Conservation (phyloP, 2,113 vertebrate species). For the Tetrax tetrax region DNA sequence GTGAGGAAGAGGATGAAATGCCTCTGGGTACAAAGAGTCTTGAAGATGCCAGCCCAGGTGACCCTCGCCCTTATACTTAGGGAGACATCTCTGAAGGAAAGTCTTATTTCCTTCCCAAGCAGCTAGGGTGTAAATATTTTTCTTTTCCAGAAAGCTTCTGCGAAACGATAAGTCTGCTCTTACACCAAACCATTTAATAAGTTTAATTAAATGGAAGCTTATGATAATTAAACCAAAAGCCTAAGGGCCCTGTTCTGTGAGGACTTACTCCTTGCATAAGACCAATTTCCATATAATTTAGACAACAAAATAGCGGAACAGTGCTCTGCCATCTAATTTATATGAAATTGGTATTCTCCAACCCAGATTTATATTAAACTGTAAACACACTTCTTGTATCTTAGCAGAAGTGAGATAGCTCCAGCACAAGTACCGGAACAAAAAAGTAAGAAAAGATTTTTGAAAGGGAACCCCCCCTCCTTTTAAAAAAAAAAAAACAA, state of each 20-base stretch:
- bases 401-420: not conserved
- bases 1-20: not conserved
- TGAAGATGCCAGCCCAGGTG: not conserved
- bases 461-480: not conserved
- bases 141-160: constrained; percentile 35
- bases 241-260: constrained; percentile 67
- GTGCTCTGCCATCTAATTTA: constrained; percentile 60
- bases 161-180: constrained; percentile 44
- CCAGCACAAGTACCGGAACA: not conserved
- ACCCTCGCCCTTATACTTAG: not conserved
- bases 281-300: constrained; percentile 74
- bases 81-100: not conserved
- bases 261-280: constrained; percentile 66
- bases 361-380: constrained; percentile 43
- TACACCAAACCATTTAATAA: constrained; percentile 68
- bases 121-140: constrained; percentile 14
- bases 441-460: not conserved
- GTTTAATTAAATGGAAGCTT: constrained; percentile 72
- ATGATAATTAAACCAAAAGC: constrained; percentile 73
- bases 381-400: constrained; percentile 22
- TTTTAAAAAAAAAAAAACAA: not conserved
- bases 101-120: not conserved
- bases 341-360: constrained; percentile 46
- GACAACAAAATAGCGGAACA: constrained; percentile 68
- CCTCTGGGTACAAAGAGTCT: not conserved